Conservation (phyloP, 2,888 invertebrate genomes). For the Lasiommata megera region DNA sequence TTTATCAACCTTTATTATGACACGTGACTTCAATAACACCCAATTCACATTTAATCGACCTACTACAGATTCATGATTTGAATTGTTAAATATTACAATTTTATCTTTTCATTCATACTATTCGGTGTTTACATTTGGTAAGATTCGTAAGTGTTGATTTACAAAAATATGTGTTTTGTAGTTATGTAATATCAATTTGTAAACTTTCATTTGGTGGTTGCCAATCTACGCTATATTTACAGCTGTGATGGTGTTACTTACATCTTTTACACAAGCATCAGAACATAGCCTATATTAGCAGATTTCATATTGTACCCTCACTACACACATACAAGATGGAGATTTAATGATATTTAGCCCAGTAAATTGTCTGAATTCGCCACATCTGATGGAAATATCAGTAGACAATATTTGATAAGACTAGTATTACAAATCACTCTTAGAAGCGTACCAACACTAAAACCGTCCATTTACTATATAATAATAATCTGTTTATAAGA, state of each 20-base stretch:
- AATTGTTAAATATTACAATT: too few relatives aligned
- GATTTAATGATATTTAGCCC: background rate
- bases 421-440: background rate
- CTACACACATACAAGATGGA: background rate
- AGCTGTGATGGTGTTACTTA: conserved; percentile 35
- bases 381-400: background rate
- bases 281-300: conserved; percentile 38
- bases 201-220: background rate
- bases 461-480: background rate
- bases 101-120: too few relatives aligned
- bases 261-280: conserved; percentile 48
- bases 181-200: background rate
- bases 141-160: too few relatives aligned
- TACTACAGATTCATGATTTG: too few relatives aligned
- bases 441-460: background rate
- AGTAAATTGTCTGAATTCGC: background rate
- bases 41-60: too few relatives aligned
- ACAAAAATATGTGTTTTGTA: too few relatives aligned
- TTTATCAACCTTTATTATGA: too few relatives aligned
- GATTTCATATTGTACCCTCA: background rate
- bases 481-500: background rate
- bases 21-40: too few relatives aligned
- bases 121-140: too few relatives aligned
- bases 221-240: conserved; percentile 28
- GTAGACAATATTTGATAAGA: background rate